These are phyloP conservation scores for Euplagia quadripunctaria DNA, from an alignment of 2,888 invertebrate genomes.

Conservation along the genomic window DNA sequence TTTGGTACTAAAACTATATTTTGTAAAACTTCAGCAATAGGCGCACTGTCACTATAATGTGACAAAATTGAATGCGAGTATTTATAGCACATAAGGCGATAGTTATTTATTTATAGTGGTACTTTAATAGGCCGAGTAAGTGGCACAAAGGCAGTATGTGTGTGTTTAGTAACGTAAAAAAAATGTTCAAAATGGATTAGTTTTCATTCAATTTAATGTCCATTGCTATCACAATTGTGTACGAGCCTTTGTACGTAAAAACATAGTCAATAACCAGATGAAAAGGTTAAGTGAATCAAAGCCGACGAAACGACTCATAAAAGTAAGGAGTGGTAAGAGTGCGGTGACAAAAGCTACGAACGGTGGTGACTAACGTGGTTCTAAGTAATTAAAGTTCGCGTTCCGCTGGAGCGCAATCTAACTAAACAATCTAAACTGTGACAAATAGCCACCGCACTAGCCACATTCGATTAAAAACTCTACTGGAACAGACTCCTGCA, in stretches of 20 bases:
- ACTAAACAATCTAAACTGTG: constrained; percentile 62
- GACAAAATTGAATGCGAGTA: too few species aligned
- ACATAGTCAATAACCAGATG: constrained; percentile 22
- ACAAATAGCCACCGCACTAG: constrained; percentile 51
- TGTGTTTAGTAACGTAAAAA: not conserved
- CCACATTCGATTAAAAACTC: constrained; percentile 53
- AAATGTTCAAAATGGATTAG: too few species aligned
- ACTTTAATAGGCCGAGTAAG: too few species aligned
- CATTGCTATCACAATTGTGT: not conserved
- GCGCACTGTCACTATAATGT: too few species aligned
- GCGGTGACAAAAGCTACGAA: constrained; percentile 31
- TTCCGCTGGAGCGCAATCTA: constrained; percentile 53
- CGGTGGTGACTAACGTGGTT: constrained; percentile 53
- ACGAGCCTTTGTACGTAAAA: not conserved
- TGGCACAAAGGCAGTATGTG: too few species aligned
- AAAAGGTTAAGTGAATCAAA: constrained; percentile 49
- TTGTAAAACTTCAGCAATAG: too few species aligned
- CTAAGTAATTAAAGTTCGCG: constrained; percentile 69
- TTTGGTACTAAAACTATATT: too few species aligned
- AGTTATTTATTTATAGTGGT: too few species aligned
- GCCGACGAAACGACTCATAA: constrained; percentile 47
- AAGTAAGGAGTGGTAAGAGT: constrained; percentile 49
- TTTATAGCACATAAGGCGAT: too few species aligned
- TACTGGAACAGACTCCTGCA: constrained; percentile 19
- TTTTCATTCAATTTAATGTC: not conserved